Conservation (phyloP, 2,888 invertebrate species). For the Rhamphomyia laevipes region DNA sequence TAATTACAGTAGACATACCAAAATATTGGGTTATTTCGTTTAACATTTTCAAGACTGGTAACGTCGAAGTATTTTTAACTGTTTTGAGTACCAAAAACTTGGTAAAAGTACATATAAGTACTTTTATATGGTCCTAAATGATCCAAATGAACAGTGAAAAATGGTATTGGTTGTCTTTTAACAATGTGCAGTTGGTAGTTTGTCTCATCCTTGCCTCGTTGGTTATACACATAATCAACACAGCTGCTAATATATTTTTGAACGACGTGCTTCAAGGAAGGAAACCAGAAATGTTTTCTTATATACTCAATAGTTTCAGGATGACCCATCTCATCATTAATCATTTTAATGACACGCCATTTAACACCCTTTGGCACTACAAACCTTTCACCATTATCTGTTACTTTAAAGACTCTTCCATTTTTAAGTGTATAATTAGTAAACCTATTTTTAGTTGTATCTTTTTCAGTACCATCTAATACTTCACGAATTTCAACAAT, state of each 20-base stretch:
- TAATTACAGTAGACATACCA: conserved; percentile 18
- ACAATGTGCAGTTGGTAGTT: conserved; percentile 16
- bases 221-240: conserved; percentile 29
- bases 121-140: conserved; percentile 11
- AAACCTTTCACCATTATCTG: conserved; percentile 2
- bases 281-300: conserved; percentile 4
- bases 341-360: conserved; percentile 6
- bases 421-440: conserved; percentile 4
- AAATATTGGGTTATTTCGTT: conserved; percentile 15
- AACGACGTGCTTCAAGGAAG: conserved; percentile 26
- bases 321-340: conserved; percentile 10
- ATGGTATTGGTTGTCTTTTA: conserved; percentile 14
- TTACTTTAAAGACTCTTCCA: conserved; percentile 7
- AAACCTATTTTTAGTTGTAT: not conserved
- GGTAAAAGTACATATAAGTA: conserved; percentile 11
- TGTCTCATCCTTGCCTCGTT: conserved; percentile 17
- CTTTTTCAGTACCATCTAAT: not conserved
- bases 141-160: conserved; percentile 11
- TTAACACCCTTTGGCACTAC: conserved; percentile 9
- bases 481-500: conserved; percentile 2
- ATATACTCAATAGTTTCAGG: not conserved
- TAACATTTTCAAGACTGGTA: conserved; percentile 11
- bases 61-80: conserved; percentile 11
- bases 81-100: conserved; percentile 15
- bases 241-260: conserved; percentile 30